These are phyloP conservation scores for Tenrec ecaudatus DNA, from an alignment of 2,113 vertebrate genomes.

Conservation along the genomic window DNA sequence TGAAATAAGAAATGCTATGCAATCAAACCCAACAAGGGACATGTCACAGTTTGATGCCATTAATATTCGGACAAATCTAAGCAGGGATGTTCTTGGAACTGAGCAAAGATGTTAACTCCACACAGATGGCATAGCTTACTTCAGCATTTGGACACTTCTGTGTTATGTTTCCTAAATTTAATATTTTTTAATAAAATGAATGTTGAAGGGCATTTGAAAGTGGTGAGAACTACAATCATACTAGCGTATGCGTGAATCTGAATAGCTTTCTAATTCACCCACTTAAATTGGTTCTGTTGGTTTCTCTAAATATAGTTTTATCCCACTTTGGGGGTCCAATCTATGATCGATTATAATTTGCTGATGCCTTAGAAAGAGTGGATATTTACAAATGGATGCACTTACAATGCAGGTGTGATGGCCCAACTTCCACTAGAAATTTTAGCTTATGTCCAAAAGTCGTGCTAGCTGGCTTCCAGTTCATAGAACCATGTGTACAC, in stretches of 20 bases:
- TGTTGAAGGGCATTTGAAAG: slow-evolving; percentile 43
- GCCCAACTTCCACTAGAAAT: background rate
- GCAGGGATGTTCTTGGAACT: slow-evolving; percentile 32
- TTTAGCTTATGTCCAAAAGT: too few species aligned
- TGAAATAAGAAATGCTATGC: slow-evolving; percentile 34
- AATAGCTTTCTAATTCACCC: background rate
- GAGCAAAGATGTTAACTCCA: background rate
- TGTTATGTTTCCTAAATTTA: background rate
- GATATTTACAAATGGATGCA: background rate
- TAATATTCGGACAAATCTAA: slow-evolving; percentile 69
- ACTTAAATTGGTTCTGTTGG: background rate
- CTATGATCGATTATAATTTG: background rate
- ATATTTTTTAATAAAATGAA: background rate
- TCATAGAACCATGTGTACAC: too few species aligned
- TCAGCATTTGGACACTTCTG: slow-evolving; percentile 54
- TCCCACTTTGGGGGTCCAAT: background rate
- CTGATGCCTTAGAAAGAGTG: background rate
- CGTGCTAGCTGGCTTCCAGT: too few species aligned
- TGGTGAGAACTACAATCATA: background rate
- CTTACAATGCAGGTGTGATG: background rate
- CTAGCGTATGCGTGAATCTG: background rate
- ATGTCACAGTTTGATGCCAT: slow-evolving; percentile 68
- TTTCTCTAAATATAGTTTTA: background rate
- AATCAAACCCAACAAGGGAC: slow-evolving; percentile 9
- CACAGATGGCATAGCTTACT: slow-evolving; percentile 45